Evolutionary conservation across 1,140 invertebrate genomes (phyloP).

Genomic region (Elymnias hypermnestra): DNA sequence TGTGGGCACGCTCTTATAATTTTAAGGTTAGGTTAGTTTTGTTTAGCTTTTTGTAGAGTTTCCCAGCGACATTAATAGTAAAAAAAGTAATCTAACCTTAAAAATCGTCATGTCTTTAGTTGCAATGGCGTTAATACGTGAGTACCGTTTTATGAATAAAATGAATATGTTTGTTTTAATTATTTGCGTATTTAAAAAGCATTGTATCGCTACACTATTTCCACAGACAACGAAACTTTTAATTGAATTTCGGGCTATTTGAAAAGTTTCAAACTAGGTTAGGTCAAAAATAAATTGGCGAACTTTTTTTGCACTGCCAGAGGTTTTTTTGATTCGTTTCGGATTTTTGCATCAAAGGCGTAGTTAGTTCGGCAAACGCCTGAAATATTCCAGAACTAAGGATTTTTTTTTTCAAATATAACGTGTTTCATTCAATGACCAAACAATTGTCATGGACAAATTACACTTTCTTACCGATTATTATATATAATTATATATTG

Average conservation of each 20-base stretch:
- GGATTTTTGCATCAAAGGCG: conserved; percentile 1
- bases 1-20: no score
- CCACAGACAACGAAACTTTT: conserved; percentile 1
- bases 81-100: no score
- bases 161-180: no score
- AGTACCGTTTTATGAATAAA: no score
- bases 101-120: background rate
- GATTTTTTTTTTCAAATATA: background rate
- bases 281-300: conserved; percentile 6
- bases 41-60: no score
- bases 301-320: conserved; percentile 2
- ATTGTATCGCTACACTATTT: background rate
- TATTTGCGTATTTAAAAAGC: background rate
- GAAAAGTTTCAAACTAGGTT: conserved; percentile 5
- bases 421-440: background rate
- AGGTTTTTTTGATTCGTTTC: conserved; percentile 1
- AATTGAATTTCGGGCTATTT: conserved; percentile 3
- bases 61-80: no score
- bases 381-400: conserved; percentile 1
- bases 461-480: no score
- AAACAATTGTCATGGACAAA: no score
- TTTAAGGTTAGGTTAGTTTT: no score
- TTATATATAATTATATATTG: no score
- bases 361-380: background rate
- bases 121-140: background rate